A percentile compares a stretch with the other conserved stretches of the same genome.
phyloP scores from a whole-genome alignment of 2,113 vertebrate genomes.

The Planiliza haematocheilus region DNA sequence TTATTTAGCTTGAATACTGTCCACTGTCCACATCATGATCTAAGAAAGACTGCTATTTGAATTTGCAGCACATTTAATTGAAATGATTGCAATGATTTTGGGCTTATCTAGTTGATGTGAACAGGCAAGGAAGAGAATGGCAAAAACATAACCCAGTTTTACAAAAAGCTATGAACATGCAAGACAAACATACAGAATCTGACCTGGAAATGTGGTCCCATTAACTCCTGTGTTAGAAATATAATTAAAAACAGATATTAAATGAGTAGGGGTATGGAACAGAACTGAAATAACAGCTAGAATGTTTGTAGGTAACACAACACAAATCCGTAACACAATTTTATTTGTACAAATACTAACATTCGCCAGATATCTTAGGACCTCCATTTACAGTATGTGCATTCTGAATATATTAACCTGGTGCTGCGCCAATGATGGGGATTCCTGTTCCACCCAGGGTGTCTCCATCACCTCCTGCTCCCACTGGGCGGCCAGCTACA shows the following conservation, averaged over 20 bases:
- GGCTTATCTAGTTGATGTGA: not conserved
- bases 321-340: conserved; percentile 1
- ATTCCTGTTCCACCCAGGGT: conserved; percentile 76
- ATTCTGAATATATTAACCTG: conserved; percentile 71
- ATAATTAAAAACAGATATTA: conserved; percentile 3
- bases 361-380: not conserved
- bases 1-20: too few species aligned
- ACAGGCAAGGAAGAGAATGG: not conserved
- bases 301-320: too few species aligned
- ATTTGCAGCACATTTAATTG: not conserved
- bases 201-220: conserved; percentile 74
- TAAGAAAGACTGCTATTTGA: not conserved
- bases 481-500: conserved; percentile 62
- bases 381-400: not conserved
- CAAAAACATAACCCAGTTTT: not conserved
- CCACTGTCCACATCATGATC: not conserved
- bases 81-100: not conserved
- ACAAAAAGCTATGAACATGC: conserved; percentile 13
- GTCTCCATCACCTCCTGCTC: conserved; percentile 64
- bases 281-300: not conserved
- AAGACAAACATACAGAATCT: conserved; percentile 18
- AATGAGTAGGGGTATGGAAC: not conserved
- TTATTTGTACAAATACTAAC: not conserved
- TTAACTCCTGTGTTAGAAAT: conserved; percentile 64
- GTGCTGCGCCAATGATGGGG: conserved; percentile 76